Evolutionary conservation across 2,797 vertebrate genomes (phyloP).

Genomic region (Trematomus bernacchii): DNA sequence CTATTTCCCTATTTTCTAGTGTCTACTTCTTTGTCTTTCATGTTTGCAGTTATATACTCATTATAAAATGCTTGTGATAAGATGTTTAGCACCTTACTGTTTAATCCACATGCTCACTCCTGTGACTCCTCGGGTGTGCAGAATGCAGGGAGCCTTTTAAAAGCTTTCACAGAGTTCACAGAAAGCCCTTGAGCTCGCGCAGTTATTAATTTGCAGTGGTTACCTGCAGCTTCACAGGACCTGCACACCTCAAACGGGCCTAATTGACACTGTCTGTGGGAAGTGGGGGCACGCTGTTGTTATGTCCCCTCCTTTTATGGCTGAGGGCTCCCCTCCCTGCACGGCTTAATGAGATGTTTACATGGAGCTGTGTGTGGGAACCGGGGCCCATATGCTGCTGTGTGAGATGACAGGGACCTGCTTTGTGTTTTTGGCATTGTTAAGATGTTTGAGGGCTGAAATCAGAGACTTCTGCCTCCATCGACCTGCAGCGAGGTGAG

Average conservation of each 20-base stretch:
- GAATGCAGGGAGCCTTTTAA: constrained; percentile 16
- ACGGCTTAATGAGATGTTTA: constrained; percentile 75
- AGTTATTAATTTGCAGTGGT: constrained; percentile 72
- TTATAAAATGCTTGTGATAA: neutral
- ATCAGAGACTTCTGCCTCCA: constrained; percentile 42
- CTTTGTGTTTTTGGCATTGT: constrained; percentile 57
- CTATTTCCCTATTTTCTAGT: neutral
- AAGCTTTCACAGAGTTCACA: constrained; percentile 42
- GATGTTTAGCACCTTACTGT: neutral
- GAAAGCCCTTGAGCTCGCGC: constrained; percentile 42
- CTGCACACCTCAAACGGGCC: constrained; percentile 50
- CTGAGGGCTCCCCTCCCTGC: constrained; percentile 45
- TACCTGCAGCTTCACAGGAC: constrained; percentile 68
- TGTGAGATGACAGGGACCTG: constrained; percentile 74
- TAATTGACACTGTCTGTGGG: constrained; percentile 72
- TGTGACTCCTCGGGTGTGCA: constrained; percentile 8
- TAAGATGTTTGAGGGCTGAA: constrained; percentile 58
- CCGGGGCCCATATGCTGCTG: constrained; percentile 56
- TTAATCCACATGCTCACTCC: neutral
- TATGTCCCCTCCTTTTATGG: constrained; percentile 62
- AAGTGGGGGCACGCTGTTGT: constrained; percentile 1
- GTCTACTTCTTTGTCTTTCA: neutral
- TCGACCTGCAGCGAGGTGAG: constrained; percentile 25
- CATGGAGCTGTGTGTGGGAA: constrained; percentile 75
- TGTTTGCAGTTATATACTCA: neutral